Percentiles rank a stretch among this genome's conserved stretches.
These are phyloP conservation scores for Netelia melanura DNA, from an alignment of 2,888 invertebrate species.

Conservation along the genomic window DNA sequence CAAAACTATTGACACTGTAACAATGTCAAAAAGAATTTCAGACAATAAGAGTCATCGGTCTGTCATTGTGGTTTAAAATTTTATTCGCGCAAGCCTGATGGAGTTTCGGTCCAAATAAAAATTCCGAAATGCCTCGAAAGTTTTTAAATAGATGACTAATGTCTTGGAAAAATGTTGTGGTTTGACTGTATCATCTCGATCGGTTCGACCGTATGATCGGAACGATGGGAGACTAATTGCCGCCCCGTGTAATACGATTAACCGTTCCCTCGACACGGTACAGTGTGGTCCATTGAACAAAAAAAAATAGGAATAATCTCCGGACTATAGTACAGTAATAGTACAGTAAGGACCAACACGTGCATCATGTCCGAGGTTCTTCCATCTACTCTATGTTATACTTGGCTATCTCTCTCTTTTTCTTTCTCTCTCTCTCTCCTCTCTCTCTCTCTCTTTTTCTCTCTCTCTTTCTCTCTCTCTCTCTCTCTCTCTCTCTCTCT, in stretches of 20 bases:
- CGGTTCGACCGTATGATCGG: slow-evolving; percentile 11
- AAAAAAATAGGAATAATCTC: background rate
- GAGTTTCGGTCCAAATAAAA: background rate
- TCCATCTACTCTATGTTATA: slow-evolving; percentile 17
- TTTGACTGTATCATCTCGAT: background rate
- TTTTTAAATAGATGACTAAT: background rate
- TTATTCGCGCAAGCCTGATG: background rate
- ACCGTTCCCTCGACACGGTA: slow-evolving; percentile 71
- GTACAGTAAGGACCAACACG: slow-evolving; percentile 14
- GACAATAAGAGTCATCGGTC: too few relatives aligned
- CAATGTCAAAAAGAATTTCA: too few relatives aligned
- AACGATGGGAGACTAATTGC: slow-evolving; percentile 77
- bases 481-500: too few relatives aligned
- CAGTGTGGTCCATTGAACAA: background rate
- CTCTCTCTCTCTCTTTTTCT: background rate
- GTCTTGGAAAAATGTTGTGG: background rate
- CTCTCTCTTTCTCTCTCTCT: too few relatives aligned
- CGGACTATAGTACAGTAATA: background rate
- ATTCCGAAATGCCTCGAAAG: background rate
- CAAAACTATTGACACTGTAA: too few relatives aligned
- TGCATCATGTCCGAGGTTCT: slow-evolving; percentile 19
- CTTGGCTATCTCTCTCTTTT: background rate
- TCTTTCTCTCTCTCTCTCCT: too few relatives aligned
- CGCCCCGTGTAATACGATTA: slow-evolving; percentile 79
- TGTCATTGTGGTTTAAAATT: too few relatives aligned